Conservation (phyloP, 2,888 invertebrate species). For the Nephrotoma flavescens region DNA sequence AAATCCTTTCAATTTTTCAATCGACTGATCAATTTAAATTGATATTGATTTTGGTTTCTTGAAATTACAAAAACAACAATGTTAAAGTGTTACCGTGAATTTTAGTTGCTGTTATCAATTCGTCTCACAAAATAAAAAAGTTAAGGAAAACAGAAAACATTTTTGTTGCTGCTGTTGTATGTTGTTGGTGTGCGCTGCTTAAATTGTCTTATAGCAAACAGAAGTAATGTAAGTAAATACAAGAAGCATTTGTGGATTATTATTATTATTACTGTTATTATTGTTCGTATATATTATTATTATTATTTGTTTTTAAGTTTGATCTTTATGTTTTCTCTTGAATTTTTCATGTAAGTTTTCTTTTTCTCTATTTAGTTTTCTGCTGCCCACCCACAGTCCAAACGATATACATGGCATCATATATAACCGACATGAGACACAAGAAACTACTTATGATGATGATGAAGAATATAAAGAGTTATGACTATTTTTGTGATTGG, state of each 20-base stretch:
- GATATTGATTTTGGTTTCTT: neutral
- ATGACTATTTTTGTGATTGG: neutral
- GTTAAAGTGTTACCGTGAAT: neutral
- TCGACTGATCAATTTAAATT: neutral
- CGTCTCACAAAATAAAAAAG: neutral
- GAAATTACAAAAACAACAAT: neutral
- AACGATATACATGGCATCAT: neutral
- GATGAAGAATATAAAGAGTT: neutral
- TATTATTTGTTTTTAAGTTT: neutral
- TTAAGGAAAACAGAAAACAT: neutral
- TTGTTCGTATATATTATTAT: neutral
- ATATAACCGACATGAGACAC: neutral
- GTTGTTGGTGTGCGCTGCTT: neutral
- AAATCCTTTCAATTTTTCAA: neutral
- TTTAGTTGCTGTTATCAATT: neutral
- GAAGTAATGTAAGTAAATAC: neutral
- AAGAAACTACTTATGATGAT: neutral
- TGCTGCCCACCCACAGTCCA: neutral
- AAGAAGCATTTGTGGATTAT: neutral
- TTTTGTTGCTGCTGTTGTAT: neutral
- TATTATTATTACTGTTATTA: neutral
- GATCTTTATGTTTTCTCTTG: neutral
- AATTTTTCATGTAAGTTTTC: neutral
- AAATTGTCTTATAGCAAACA: neutral
- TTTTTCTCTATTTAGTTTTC: neutral